Evolutionary conservation across 1,140 invertebrate genomes (phyloP), one percentile per base, ranked within the genome.

Genomic region (Chironomus striatipennis): DNA sequence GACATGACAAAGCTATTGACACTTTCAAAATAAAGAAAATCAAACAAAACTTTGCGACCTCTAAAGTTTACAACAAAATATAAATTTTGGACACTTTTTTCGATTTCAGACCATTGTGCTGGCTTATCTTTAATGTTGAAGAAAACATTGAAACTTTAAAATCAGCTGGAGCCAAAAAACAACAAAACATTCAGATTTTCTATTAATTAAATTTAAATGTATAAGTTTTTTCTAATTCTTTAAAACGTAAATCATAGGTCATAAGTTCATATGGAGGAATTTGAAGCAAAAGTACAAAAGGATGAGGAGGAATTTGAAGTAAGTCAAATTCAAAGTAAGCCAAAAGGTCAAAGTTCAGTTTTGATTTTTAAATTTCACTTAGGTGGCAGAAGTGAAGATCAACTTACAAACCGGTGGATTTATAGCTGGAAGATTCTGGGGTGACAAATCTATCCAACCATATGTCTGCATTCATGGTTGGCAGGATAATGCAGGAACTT

Each of bases 401-500:
- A 85, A 88, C 34, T 85, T 89, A 3, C 86, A 87, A 72, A 90
- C 12, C 5, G 47, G 81, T 80, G 90, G 91, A 1, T 85, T 90
- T 76, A 77, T 92, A 7, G 81, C 88, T 12, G 90, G 87, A 75
- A 91, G 91, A 83, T 84, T 87, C 81, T 93, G 90, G 87, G 89
- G 89, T 8, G 85, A 85, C 3, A 84, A 84, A 67, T 81, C 88
- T 75, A 83, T 85, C 7, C 81, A 85, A 65, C 91, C 91, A 0
- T 86, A 93, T 73, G 77, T 93, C 15, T 86, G 87, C 0, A 77
- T 93, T 57, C 92, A 94, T 79, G 92, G 91, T 1, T 92, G 90
- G 90, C 87, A 89, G 81, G 90, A 91, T 77, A 93, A 92, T 80
- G 89, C 90, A n/a, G 89, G 87, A 4, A 88, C 88, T 1, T 93